Percentiles rank a stretch among this genome's conserved stretches.
phyloP scores from a whole-genome alignment of 2,888 invertebrate species.

The Dolichopus griseipennis region DNA sequence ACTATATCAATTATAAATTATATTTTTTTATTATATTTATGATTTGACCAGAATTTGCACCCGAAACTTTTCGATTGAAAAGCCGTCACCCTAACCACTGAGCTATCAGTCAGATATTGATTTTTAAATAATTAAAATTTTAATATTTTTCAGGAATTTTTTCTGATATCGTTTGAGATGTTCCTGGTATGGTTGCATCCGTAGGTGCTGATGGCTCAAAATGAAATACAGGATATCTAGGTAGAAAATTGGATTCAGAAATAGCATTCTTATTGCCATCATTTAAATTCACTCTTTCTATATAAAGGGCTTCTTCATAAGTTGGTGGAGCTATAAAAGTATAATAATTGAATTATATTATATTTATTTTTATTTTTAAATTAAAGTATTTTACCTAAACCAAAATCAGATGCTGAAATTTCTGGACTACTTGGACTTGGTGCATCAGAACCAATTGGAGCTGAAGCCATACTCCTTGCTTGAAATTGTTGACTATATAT shows the following conservation, averaged over 20 bases:
- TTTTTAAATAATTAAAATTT: no score
- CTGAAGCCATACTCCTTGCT: conserved; percentile 11
- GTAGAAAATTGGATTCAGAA: conserved; percentile 32
- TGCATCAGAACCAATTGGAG: conserved; percentile 25
- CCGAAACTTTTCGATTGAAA: no score
- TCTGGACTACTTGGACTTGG: background rate
- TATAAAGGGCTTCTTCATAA: conserved; percentile 40
- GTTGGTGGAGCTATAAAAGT: conserved; percentile 36
- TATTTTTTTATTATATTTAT: no score
- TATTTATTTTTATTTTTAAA: background rate
- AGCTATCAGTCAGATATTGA: no score
- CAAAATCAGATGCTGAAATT: background rate
- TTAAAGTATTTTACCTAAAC: background rate
- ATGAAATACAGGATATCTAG: conserved; percentile 40
- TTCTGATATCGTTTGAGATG: no score
- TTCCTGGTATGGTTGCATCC: no score
- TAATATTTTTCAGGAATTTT: no score
- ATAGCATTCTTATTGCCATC: conserved; percentile 31
- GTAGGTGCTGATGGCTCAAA: conserved; percentile 25
- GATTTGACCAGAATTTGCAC: no score
- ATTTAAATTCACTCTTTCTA: conserved; percentile 33
- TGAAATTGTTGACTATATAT: conserved; percentile 23
- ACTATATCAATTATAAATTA: no score
- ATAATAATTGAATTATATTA: background rate
- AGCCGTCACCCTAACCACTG: no score